Base-by-base conservation (phyloP, 2,797 vertebrate genomes). In the Syngnathus acus region DNA sequence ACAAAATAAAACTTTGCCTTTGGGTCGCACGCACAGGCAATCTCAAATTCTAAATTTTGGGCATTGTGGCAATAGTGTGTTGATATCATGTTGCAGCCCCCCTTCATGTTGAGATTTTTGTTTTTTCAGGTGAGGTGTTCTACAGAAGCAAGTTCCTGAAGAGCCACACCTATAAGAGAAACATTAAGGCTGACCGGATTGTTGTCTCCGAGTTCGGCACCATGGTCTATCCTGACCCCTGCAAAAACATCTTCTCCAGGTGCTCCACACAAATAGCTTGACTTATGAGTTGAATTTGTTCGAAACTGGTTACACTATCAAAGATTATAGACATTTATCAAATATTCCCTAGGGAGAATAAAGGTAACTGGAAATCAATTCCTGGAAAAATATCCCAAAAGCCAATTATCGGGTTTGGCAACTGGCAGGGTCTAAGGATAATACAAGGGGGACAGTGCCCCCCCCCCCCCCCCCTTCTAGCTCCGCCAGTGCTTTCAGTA, bases 121-220 rank as follows among this genome's bases (percentile, higher is more conserved):
- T 9, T 50, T 17, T 86, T 71, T 14, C 76, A 98, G 97, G 96
- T 17, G 90, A 96, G 62, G 95, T 98, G 71, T 89, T 85, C 26
- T 99, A 98, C 89, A 89, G 92, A 65, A 98, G 96, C 68, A 95
- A 93, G 74, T 98, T 93, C 68, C 91, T 99, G 63, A 89, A 86
- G 65, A 99, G 95, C 0, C 90, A 97, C 5, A 92, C 94, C 0
- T 97, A 93, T 81, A 94, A 87, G 0, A 84, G 77, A 71, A 99
- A 98, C 64, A 73, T 87, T 0, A 84, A 89, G 65, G 94, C 95
- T 1, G 91, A 97, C 75, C 89, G 89, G 70, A 97, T 99, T 0
- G 86, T 96, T 17, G 94, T 99, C 65, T 94, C 95, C 0, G 97
- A 98, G 86, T 99, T 99, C 73, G 97, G 96, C 55, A 98, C 96